A percentile compares a stretch with the other conserved stretches of the same genome.
These are phyloP conservation scores for Aphis gossypii DNA, from an alignment of 1,140 invertebrate species.

Conservation along the genomic window DNA sequence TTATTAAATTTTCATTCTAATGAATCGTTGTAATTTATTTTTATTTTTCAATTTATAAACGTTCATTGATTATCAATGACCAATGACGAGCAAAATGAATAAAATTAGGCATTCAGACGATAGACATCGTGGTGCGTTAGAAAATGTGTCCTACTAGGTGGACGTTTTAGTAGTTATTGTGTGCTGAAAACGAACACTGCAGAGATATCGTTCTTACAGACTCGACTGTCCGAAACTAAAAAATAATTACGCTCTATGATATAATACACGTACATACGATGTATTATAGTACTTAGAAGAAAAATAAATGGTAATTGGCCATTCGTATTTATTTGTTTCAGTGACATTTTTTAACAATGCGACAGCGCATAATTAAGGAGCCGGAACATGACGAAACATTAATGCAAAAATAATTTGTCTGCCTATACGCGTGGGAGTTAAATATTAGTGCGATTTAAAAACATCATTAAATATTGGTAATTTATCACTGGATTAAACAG, in stretches of 20 bases:
- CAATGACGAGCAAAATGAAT: not conserved
- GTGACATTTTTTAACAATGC: not conserved
- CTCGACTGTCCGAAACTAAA: not conserved
- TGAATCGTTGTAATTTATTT: not conserved
- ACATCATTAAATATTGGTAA: not conserved
- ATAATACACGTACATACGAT: not conserved
- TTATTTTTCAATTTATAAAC: not conserved
- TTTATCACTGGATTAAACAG: not conserved
- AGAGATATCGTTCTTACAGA: not conserved
- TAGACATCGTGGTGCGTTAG: not conserved
- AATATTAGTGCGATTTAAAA: not conserved
- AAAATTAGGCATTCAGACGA: not conserved
- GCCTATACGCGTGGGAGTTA: not conserved
- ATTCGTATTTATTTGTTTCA: slow-evolving; percentile 4
- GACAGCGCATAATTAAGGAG: not conserved
- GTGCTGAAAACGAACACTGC: not conserved
- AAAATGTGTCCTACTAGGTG: not conserved
- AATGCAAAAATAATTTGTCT: not conserved
- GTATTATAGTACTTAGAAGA: not conserved
- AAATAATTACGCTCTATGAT: not conserved
- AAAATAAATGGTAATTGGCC: not conserved
- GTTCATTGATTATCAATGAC: not conserved
- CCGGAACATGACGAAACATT: slow-evolving; percentile 7
- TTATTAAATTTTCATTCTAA: not conserved
- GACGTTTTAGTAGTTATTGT: not conserved